Percentiles rank a stretch among this genome's conserved stretches.
Conservation (phyloP, 2,113 vertebrate genomes). For the Gadus macrocephalus region DNA sequence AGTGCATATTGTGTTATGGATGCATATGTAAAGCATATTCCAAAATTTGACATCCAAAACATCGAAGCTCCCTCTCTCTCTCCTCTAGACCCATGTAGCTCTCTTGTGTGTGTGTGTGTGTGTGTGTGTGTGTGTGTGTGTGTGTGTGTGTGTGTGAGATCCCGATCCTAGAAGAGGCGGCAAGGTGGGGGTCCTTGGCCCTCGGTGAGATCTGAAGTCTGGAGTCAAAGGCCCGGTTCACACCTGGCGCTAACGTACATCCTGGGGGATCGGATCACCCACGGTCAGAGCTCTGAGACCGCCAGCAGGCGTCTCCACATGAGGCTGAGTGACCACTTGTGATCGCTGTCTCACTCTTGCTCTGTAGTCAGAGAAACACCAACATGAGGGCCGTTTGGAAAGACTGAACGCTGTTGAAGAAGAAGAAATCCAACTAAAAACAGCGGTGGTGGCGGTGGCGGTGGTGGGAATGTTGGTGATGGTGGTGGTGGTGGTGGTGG, state of each 20-base stretch:
- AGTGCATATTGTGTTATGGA: too few relatives aligned
- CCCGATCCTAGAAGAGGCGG: not conserved
- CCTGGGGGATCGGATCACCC: not conserved
- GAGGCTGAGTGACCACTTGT: too few relatives aligned
- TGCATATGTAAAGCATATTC: too few relatives aligned
- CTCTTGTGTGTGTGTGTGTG: not conserved
- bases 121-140: constrained; percentile 1
- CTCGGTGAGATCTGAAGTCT: not conserved
- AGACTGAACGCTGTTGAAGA: not conserved
- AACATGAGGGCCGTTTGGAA: too few relatives aligned
- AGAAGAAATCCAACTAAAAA: not conserved
- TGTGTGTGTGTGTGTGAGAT: not conserved
- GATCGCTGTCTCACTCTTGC: too few relatives aligned
- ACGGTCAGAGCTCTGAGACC: not conserved
- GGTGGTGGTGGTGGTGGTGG: not conserved
- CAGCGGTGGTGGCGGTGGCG: not conserved
- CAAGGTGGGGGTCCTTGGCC: not conserved
- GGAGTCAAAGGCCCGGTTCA: too few relatives aligned
- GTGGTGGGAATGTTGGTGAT: not conserved
- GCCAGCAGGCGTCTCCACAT: not conserved
- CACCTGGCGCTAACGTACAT: not conserved
- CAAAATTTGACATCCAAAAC: too few relatives aligned
- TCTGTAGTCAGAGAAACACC: too few relatives aligned
- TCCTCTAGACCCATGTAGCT: too few relatives aligned
- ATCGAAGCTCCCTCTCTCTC: too few relatives aligned